Base-by-base conservation (phyloP, 2,113 vertebrate genomes). In the Anguilla rostrata region DNA sequence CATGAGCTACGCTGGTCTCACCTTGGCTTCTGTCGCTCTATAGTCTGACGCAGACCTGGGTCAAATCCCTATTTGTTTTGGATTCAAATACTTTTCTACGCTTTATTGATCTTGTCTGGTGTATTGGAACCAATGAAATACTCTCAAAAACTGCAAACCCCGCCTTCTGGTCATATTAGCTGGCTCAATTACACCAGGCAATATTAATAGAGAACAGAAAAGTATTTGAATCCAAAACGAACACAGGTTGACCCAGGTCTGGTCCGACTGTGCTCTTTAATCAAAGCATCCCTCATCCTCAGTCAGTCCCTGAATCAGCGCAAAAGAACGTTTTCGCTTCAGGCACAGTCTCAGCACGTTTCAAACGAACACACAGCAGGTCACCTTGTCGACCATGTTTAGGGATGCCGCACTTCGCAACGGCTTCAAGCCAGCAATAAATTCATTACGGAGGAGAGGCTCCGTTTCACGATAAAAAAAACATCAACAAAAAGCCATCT, bases 391-490 rank as follows among this genome's bases (percentile, higher is more conserved):
- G 40, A 89, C 81, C 75, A 78, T 53, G 83, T 78, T 5, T 26
- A 57, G 71, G 71, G 84, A 81, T 34, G 46, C 43, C 8, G 41
- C 60, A 16, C 79, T 14, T 11, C 46, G 86, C 83, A 78, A 53
- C 56, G 29, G 86, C 75, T 85, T 85, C 81, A 85, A 85, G 86
- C 87, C 82, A 86, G 86, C 57, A 34, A 66, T 80, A 86, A 87
- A 90, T 89, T 86, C 87, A 90, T 90, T 90, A 89, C 14, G 63
- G 46, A 49, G 34, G 56, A 34, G 79, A 53, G 9, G 18, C 40
- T n/a, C 78, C 43, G 39, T 82, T 84, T 85, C 80, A 89, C 87
- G 81, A 82, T 63, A 63, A 63, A 63, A 56, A 20, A n/a, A n/a
- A n/a, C n/a, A n/a, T n/a, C n/a, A n/a, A n/a, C n/a, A n/a, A 18